Base-by-base conservation (phyloP, 2,797 vertebrate species). In the Hephaestus fuliginosus region DNA sequence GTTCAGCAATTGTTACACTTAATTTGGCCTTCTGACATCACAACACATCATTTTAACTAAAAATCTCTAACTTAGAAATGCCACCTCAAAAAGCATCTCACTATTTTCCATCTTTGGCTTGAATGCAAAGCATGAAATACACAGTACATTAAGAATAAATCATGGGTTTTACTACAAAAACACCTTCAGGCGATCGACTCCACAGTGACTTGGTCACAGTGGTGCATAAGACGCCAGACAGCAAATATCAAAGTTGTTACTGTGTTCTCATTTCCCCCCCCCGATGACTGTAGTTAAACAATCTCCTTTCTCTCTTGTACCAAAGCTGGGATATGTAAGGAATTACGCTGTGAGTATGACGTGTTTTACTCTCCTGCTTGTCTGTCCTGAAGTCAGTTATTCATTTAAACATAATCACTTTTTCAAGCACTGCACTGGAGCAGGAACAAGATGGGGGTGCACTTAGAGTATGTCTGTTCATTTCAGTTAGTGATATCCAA, bases 281-380 rank as follows among this genome's bases (percentile, higher is more conserved):
- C 70, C 74, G 33, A 83, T 90, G 83, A 87, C 83, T 92, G 89
- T 82, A 90, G 92, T 93, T 93, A 93, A 93, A 93, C 88, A 89
- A 83, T 95, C 79, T 95, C 94, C 91, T 96, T 93, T 95, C 91
- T 95, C 85, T 95, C 91, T 93, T 94, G 90, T 93, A 93, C 91
- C 94, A 88, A 95, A 96, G 96, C 95, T 95, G 91, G 95, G 95
- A 95, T 96, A 90, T 96, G 83, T 96, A 94, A 96, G 95, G 94
- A 95, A 92, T 95, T 96, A 94, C 90, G 80, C 93, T 90, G 95
- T 96, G 93, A 96, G 95, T 96, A 96, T 96, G 83, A 88, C 44
- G 86, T 87, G 88, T 93, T 95, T 94, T 91, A 86, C 90, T 93
- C 89, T 93, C 87, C 93, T 92, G 91, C 91, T 92, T 94, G 91